Conservation (phyloP, 2,888 invertebrate species). For the Brenthis hecate region DNA sequence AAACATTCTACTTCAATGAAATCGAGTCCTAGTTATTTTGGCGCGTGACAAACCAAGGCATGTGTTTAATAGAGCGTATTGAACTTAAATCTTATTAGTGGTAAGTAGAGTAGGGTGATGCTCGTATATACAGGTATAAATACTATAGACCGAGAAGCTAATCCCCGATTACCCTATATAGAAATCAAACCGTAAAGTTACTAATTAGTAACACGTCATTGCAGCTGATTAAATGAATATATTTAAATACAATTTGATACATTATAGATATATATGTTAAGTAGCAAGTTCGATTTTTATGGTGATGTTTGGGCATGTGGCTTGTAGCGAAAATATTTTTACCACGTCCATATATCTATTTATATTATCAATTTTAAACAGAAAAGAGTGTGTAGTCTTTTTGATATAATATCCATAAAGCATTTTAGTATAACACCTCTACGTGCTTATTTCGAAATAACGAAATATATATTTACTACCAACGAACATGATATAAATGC, state of each 20-base stretch:
- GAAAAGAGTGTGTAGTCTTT: too few relatives aligned
- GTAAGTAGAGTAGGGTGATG: conserved; percentile 11
- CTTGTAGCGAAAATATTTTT: too few relatives aligned
- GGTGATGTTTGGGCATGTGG: too few relatives aligned
- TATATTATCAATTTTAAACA: too few relatives aligned
- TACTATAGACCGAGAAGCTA: conserved; percentile 5
- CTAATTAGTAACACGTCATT: conserved; percentile 14
- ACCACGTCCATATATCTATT: too few relatives aligned
- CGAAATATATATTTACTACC: background rate
- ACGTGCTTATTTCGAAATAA: too few relatives aligned
- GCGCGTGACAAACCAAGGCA: background rate
- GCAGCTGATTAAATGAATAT: background rate
- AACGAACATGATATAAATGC: conserved; percentile 9
- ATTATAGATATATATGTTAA: too few relatives aligned
- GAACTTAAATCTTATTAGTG: conserved; percentile 8
- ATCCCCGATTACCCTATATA: conserved; percentile 16
- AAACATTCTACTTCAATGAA: too few relatives aligned
- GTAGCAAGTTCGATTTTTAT: too few relatives aligned
- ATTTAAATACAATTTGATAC: too few relatives aligned
- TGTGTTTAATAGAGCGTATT: conserved; percentile 19
- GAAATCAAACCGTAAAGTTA: conserved; percentile 16
- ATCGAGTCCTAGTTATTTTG: background rate
- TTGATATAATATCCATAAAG: too few relatives aligned
- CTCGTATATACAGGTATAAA: background rate
- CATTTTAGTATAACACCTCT: too few relatives aligned